These are phyloP conservation scores for Drosophila subsilvestris DNA, from an alignment of 2,888 invertebrate genomes.

Conservation along the genomic window DNA sequence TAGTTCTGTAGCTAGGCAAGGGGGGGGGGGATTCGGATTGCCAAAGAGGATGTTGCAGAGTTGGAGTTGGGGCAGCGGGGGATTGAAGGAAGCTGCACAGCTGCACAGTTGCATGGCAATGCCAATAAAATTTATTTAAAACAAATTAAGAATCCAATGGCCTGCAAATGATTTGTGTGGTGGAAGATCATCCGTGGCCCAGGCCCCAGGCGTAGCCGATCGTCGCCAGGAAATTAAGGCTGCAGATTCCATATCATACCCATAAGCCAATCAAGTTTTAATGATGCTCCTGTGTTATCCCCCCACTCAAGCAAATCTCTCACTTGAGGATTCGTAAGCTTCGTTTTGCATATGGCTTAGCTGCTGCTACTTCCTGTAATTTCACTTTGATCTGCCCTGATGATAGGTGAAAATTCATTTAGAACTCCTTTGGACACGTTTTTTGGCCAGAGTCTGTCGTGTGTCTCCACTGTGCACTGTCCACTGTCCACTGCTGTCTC, in stretches of 20 bases:
- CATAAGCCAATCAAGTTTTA: not conserved
- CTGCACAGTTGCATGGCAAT: conserved; percentile 48
- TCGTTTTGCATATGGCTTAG: no score
- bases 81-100: conserved; percentile 8
- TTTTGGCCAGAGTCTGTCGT: no score
- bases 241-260: not conserved
- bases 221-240: not conserved
- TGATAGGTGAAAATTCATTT: not conserved
- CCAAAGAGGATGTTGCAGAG: conserved; percentile 9
- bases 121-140: conserved; percentile 74
- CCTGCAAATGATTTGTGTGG: conserved; percentile 50
- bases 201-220: not conserved
- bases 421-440: not conserved
- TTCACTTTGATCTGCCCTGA: no score
- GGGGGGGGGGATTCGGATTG: not conserved
- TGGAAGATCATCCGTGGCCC: conserved; percentile 10
- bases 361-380: no score
- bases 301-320: no score
- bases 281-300: not conserved
- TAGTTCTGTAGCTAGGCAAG: conserved; percentile 26
- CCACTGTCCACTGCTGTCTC: not conserved
- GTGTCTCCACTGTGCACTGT: no score
- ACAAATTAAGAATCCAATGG: conserved; percentile 49
- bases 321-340: no score
- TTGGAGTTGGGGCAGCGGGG: not conserved